phyloP scores from a whole-genome alignment of 2,888 invertebrate species.

The Dione juno region DNA sequence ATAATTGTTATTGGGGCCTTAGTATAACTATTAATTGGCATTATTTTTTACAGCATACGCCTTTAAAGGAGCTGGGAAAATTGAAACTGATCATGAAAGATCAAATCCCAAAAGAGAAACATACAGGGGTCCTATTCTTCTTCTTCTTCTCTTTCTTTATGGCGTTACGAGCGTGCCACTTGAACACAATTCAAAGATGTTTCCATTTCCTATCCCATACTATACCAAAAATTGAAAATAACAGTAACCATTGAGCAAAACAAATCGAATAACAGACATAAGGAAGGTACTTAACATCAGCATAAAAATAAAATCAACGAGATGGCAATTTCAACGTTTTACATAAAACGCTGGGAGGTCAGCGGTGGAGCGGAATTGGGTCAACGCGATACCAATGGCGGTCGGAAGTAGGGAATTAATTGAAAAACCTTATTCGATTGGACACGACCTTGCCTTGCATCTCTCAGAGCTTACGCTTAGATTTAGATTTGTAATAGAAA shows the following conservation, averaged over 20 bases:
- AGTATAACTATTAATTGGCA: too few species aligned
- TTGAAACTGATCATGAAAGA: neutral
- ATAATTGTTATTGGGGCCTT: neutral
- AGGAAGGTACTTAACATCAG: neutral
- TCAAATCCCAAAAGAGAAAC: neutral
- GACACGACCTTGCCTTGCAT: conserved; percentile 14
- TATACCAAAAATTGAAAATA: neutral
- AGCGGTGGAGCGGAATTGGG: conserved; percentile 44
- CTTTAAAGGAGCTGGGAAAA: neutral
- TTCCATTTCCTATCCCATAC: neutral
- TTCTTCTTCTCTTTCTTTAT: too few species aligned
- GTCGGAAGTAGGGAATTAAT: conserved; percentile 41
- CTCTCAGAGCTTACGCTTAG: conserved; percentile 11
- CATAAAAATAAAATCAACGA: conserved; percentile 34
- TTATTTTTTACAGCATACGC: neutral
- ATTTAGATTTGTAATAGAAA: conserved; percentile 6
- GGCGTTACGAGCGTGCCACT: too few species aligned
- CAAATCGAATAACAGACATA: conserved; percentile 11
- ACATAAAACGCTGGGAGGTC: conserved; percentile 45
- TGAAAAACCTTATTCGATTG: conserved; percentile 38
- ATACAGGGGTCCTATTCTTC: neutral
- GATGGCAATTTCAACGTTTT: conserved; percentile 35
- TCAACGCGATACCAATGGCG: conserved; percentile 47
- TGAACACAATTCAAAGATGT: too few species aligned
- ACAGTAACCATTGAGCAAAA: neutral